Conservation (phyloP, 2,797 vertebrate species). For the Ciconia nigra region DNA sequence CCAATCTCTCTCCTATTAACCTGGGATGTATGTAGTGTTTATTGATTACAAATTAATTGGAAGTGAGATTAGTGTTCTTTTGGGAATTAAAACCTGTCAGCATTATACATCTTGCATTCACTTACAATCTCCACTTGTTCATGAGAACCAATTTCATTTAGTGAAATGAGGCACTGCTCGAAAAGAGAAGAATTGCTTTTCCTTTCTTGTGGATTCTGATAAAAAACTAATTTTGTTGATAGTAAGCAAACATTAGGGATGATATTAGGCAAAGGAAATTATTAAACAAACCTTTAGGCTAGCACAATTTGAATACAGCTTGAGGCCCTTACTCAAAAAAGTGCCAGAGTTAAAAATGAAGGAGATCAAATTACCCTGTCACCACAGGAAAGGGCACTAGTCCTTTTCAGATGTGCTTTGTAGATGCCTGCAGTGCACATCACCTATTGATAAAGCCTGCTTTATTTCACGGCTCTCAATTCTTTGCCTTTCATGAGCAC, state of each 20-base stretch:
- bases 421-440: conserved; percentile 75
- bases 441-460: conserved; percentile 80
- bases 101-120: not conserved
- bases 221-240: conserved; percentile 59
- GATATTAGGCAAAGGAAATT: conserved; percentile 62
- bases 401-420: conserved; percentile 70
- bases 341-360: conserved; percentile 70
- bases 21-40: not conserved
- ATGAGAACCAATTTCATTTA: not conserved
- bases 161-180: not conserved
- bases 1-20: not conserved
- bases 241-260: conserved; percentile 45
- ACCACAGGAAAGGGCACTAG: conserved; percentile 69
- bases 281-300: conserved; percentile 64
- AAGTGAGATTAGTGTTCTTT: not conserved
- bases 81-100: not conserved
- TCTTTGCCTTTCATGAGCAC: conserved; percentile 76
- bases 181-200: not conserved
- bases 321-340: conserved; percentile 62
- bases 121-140: not conserved
- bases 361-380: conserved; percentile 79
- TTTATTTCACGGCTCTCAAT: conserved; percentile 78
- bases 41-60: not conserved
- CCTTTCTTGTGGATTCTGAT: not conserved
- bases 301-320: conserved; percentile 69